Base-by-base conservation (phyloP, 2,888 invertebrate genomes). In the Drosophila pseudotakahashii region DNA sequence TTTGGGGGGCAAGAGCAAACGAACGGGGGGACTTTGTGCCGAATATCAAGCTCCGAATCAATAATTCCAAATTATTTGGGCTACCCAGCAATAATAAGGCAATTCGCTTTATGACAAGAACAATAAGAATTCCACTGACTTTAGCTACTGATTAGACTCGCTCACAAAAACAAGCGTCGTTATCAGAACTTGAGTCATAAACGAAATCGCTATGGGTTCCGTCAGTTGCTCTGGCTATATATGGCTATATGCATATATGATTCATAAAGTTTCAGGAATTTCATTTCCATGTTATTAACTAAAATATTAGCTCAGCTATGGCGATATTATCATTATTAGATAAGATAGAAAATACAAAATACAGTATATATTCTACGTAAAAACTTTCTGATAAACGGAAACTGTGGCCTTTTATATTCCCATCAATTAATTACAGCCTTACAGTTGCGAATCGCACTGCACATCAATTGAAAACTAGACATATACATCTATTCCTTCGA, bases 171-270 rank as follows among this genome's bases (percentile, higher is more conserved):
- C 44, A 37, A 32, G 26, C 37, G 32, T 7, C 26, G 48, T 63
- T 63, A 63, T 63, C 62, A 26, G 9, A 7, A 11, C 11, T 53
- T 66, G 64, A 67, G 64, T 66, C 64, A 66, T 39, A 67, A 66
- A 39, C 14, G 19, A 32, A 61, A 45, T 37, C 57, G 48, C 41
- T 37, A 42, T 47, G 30, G 19, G 26, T 13, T 37, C 45, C 30
- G 60, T n/a, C 51, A 16, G 57, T 13, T 14, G 14, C 19, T 10
- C 42, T 11, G 7, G 19, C 45, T 45, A 19, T 32, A 45, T 45
- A 19, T 19, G 19, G n/a, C n/a, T n/a, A 14, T 19, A 45, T 45
- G 3, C 9, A 45, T 26, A 36, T 34, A 26, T 57, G 62, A 61
- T 48, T 47, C 60, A 39, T 7, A 13, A 53, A 26, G 23, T 26